Base-by-base conservation (phyloP, 2,888 invertebrate species). In the Caenorhabditis panamensis region DNA sequence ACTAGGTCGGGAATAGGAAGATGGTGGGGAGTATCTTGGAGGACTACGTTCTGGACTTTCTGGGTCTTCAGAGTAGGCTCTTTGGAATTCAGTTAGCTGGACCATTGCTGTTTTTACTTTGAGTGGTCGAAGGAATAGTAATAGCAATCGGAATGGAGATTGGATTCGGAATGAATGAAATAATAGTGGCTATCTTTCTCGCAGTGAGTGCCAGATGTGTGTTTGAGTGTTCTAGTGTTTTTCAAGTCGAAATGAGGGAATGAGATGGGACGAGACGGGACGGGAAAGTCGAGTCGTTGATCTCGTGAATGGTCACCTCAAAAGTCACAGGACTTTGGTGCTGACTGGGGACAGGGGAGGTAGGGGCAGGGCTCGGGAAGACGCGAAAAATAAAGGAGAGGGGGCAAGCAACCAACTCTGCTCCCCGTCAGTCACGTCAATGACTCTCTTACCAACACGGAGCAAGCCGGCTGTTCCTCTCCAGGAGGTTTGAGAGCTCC, bases 301-400 rank as follows among this genome's bases (percentile, higher is more conserved):
- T 59, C 75, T 66, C 66, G 76, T 76, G 76, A 68, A 76, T 76
- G 68, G 76, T 67, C 76, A 76, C 63, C 66, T 66, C 66, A 31
- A 75, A 61, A 67, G 75, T 75, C 75, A 75, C 58, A 75, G 61
- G 75, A 67, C 66, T 75, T 61, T 66, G 75, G 66, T 75, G 75
- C 75, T 75, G 68, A 76, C 68, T 68, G 51, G 68, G 62, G 68
- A 56, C 47, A 54, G 67, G 28, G 44, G 64, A 36, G 26, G 13
- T 13, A 36, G 67, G 62, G 62, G 75, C 56, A 41, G 47, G 62
- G 67, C 67, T 36, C 51, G 18, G 24, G 59, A 28, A 53, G 36
- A 58, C 47, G 61, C 18, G 61, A 44, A 68, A 68, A 67, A 68
- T 58, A 68, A 37, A 63, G 47, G 67, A 62, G 37, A 61, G 41